Base-by-base conservation (phyloP, 1,140 invertebrate genomes). In the Bombus terrestris region DNA sequence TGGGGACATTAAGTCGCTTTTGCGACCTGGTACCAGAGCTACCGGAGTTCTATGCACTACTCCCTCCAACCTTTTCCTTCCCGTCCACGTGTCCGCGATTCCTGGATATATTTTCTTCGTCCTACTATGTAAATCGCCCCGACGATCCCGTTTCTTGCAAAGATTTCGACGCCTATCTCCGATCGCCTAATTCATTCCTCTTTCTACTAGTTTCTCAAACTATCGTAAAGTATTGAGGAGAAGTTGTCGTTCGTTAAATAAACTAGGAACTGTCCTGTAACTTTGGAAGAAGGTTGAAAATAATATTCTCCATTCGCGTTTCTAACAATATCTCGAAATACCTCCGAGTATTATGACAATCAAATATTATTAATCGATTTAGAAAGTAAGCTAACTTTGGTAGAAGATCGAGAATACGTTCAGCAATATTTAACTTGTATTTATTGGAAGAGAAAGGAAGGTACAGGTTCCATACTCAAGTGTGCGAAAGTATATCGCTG, bases 1-100 rank as follows among this genome's bases (percentile, higher is more conserved):
- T 92, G 92, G 88, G 89, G 87, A 92, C 91, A 92, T 92, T 92
- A 92, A 90, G 91, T 91, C 88, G 88, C 86, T 90, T 92, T 92
- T 92, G 89, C 89, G 88, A 84, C 83, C 79, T 87, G 82, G 89
- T 90, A 90, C 88, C 85, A 76, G 71, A 82, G 90, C 85, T 88
- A 91, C 86, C 78, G 82, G 85, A 79, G 81, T 37, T 87, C 87
- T 87, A 85, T 79, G 72, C 59, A 73, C 68, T 53, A n/a, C 32
- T 81, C 62, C 25, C 62, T 41, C 37, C 53, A 28, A 28, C 35
- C 35, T 39, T 57, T 85, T 71, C 77, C 76, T 69, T 64, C 10
- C 62, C 73, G 47, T 80, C 83, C 84, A 80, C 84, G 87, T 81
- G 78, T 76, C 68, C 80, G 32, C 83, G 68, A 76, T 74, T 86